A percentile compares a stretch with the other conserved stretches of the same genome.
phyloP scores from a whole-genome alignment of 2,113 vertebrate species.

The Centropus bengalensis region DNA sequence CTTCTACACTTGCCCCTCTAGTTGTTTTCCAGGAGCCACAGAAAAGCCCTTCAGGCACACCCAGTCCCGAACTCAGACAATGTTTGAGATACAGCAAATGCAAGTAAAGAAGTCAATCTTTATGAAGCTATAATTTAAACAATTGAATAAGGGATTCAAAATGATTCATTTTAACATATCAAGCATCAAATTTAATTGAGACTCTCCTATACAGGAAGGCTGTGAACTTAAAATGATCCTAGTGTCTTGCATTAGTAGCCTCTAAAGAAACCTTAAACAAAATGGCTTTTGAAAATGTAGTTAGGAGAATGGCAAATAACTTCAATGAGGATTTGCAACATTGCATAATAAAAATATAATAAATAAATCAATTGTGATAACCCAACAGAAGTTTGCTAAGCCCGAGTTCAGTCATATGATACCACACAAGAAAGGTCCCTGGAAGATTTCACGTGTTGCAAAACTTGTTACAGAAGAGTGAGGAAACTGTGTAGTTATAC shows the following conservation, averaged over 20 bases:
- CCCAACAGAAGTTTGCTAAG: background rate
- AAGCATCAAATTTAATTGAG: background rate
- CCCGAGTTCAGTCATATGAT: background rate
- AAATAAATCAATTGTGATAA: background rate
- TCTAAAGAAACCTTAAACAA: background rate
- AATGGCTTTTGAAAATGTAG: background rate
- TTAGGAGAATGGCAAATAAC: background rate
- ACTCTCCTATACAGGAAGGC: background rate
- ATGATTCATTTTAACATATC: background rate
- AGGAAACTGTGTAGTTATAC: background rate
- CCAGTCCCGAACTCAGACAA: too few species aligned
- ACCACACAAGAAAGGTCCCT: background rate
- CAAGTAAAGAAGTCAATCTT: too few species aligned
- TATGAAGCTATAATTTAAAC: slow-evolving; percentile 1
- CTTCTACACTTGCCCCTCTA: too few species aligned
- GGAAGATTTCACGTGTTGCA: background rate
- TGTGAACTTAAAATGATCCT: background rate
- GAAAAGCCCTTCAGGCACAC: too few species aligned
- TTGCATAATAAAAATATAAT: too few species aligned
- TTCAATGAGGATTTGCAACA: background rate
- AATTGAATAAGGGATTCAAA: background rate
- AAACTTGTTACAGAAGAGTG: background rate
- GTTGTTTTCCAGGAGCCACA: too few species aligned
- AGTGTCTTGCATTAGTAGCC: background rate
- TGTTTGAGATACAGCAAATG: too few species aligned